These are phyloP conservation scores for Proisotoma minuta DNA, from an alignment of 2,888 invertebrate species.

Conservation along the genomic window DNA sequence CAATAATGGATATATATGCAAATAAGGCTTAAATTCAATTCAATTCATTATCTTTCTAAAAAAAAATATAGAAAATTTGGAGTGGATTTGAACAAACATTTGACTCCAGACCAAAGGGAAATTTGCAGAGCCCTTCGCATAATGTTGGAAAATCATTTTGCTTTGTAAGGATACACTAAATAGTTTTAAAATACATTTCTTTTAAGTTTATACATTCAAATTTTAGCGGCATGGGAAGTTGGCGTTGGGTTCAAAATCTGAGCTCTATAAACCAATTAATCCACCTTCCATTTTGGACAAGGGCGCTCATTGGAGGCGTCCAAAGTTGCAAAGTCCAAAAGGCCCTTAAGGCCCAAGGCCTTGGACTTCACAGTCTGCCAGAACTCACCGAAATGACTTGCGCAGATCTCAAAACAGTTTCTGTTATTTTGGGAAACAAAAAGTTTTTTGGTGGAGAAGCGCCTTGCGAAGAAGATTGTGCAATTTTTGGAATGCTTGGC, in stretches of 20 bases:
- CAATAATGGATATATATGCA: too few species aligned
- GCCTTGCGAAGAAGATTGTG: constrained; percentile 49
- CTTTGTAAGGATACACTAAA: constrained; percentile 8
- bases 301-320: background rate
- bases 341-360: constrained; percentile 23
- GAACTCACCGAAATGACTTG: constrained; percentile 32
- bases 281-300: background rate
- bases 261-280: background rate
- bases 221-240: background rate
- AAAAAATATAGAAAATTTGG: too few species aligned
- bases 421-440: constrained; percentile 33
- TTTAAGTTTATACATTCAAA: too few species aligned
- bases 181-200: background rate
- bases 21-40: too few species aligned
- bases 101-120: constrained; percentile 48
- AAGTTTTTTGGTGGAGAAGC: constrained; percentile 41
- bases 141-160: constrained; percentile 11
- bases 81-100: constrained; percentile 48
- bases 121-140: constrained; percentile 47
- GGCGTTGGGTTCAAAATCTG: background rate
- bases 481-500: constrained; percentile 51
- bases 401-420: constrained; percentile 31
- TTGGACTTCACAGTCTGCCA: constrained; percentile 30
- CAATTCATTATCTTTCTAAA: too few species aligned
- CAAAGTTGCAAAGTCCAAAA: constrained; percentile 1